Evolutionary conservation across 2,888 invertebrate genomes (phyloP).

Genomic region (Aspidapion aeneum): DNA sequence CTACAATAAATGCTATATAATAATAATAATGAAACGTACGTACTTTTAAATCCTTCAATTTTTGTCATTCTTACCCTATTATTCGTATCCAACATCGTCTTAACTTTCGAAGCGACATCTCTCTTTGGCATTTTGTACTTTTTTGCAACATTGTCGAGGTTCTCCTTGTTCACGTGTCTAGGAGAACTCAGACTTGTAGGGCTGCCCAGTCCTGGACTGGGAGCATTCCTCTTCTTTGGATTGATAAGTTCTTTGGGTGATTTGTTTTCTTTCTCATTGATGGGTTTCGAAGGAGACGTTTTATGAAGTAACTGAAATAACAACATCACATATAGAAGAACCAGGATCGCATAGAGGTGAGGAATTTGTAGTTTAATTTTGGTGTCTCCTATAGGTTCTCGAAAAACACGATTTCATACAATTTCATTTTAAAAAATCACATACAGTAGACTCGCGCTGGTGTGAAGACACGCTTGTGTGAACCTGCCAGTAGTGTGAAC

Average conservation of each 20-base stretch:
- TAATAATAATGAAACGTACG: no score
- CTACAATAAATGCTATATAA: no score
- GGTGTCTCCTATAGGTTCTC: no score
- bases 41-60: no score
- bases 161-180: slow-evolving; percentile 44
- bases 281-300: slow-evolving; percentile 20
- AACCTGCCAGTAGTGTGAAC: no score
- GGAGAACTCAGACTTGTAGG: slow-evolving; percentile 40
- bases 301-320: neutral
- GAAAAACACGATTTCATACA: no score
- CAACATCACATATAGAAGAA: neutral
- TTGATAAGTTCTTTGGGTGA: slow-evolving; percentile 26
- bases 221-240: slow-evolving; percentile 39
- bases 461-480: no score
- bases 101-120: slow-evolving; percentile 72
- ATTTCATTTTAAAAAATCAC: no score
- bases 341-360: neutral
- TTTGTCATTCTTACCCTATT: slow-evolving; percentile 49
- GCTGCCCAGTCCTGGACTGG: slow-evolving; percentile 40
- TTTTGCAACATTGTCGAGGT: slow-evolving; percentile 57
- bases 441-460: no score
- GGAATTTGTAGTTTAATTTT: neutral
- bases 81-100: slow-evolving; percentile 63
- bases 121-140: slow-evolving; percentile 77
- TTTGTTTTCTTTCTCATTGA: slow-evolving; percentile 19